These are phyloP conservation scores for Bugula neritina DNA, from an alignment of 2,888 invertebrate species.

Conservation along the genomic window DNA sequence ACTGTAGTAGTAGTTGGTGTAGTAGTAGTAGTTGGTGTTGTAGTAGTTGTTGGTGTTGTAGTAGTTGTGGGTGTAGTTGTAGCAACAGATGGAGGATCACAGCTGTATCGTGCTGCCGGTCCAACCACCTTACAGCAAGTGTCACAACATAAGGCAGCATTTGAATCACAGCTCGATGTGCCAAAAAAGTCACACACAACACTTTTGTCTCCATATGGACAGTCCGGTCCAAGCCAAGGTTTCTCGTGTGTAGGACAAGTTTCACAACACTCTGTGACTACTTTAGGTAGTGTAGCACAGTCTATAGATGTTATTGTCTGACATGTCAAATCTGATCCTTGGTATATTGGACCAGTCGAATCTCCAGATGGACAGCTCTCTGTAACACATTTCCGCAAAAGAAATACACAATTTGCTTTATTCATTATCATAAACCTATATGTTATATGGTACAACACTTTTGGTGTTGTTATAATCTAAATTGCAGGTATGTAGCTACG, in stretches of 20 bases:
- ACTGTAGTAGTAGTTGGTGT: background rate
- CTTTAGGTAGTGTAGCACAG: background rate
- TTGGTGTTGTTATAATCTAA: too few species aligned
- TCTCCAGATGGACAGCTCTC: background rate
- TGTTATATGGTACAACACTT: too few species aligned
- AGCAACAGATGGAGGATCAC: background rate
- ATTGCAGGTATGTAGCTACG: too few species aligned
- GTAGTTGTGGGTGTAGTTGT: background rate
- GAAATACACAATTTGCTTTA: too few species aligned
- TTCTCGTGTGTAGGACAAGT: background rate
- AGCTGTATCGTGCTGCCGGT: background rate
- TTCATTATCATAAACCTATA: too few species aligned
- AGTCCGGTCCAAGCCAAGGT: constrained; percentile 16
- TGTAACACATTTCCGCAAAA: too few species aligned
- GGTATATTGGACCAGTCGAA: background rate
- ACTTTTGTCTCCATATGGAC: constrained; percentile 1
- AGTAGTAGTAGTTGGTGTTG: background rate
- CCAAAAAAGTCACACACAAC: background rate
- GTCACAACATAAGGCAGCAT: background rate
- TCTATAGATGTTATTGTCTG: background rate
- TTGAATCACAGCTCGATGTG: background rate
- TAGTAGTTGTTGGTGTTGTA: background rate
- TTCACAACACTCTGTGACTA: background rate
- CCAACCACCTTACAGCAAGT: background rate
- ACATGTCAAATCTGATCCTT: background rate